phyloP scores from a whole-genome alignment of 1,140 invertebrate species.

The Triops longicaudatus region DNA sequence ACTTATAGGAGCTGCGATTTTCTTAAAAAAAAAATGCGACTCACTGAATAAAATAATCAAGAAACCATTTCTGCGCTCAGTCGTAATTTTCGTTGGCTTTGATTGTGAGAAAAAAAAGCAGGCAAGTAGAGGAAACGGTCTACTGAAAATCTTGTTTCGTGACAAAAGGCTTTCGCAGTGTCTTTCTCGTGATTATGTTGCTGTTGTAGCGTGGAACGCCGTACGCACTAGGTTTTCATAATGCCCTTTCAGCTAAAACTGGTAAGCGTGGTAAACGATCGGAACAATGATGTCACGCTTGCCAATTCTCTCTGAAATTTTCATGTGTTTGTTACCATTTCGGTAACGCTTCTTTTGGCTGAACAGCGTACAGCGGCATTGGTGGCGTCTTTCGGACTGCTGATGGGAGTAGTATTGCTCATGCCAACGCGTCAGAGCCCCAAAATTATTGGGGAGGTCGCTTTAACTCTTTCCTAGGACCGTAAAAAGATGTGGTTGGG shows the following conservation, averaged over 20 bases:
- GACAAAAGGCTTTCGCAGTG: not conserved
- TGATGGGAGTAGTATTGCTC: not conserved
- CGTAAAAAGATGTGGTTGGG: not conserved
- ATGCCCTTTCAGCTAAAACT: not conserved
- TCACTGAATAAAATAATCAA: constrained; percentile 9
- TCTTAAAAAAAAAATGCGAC: not conserved
- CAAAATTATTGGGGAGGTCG: not conserved
- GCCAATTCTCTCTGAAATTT: not conserved
- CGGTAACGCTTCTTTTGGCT: not conserved
- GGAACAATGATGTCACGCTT: not conserved
- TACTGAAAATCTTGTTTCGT: not conserved
- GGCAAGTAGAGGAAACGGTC: not conserved
- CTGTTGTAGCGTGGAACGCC: not conserved
- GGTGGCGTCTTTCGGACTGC: not conserved
- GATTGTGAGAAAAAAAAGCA: not conserved
- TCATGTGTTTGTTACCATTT: not conserved
- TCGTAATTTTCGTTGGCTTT: not conserved
- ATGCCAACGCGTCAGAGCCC: not conserved
- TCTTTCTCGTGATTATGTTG: not conserved
- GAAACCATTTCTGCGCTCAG: not conserved
- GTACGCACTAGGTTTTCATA: not conserved
- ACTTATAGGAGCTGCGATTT: not conserved
- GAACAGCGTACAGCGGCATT: not conserved
- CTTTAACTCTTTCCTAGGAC: not conserved
- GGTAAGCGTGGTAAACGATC: constrained; percentile 2